Evolutionary conservation across 2,113 vertebrate genomes (phyloP).

Genomic region (Protobothrops mucrosquamatus): DNA sequence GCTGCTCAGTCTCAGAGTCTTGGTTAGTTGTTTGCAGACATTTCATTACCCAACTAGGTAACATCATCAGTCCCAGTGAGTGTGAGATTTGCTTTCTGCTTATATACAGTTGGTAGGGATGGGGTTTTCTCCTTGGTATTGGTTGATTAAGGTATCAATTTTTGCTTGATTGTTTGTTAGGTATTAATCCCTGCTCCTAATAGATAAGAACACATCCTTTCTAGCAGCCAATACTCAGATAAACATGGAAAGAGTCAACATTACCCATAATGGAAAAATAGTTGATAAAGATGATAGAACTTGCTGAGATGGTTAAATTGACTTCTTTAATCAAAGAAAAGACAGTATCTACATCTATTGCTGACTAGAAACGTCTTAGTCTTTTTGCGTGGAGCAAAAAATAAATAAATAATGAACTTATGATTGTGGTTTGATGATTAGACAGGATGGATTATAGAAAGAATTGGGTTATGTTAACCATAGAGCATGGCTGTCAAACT

Average conservation of each 20-base stretch:
- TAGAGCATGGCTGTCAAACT: background rate
- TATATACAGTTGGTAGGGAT: background rate
- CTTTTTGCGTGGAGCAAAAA: background rate
- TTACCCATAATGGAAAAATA: background rate
- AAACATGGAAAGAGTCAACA: background rate
- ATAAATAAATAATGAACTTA: background rate
- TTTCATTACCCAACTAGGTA: background rate
- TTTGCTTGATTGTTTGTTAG: background rate
- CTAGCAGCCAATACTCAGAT: background rate
- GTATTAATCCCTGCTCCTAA: background rate
- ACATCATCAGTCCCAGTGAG: background rate
- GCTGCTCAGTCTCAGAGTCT: conserved; percentile 45
- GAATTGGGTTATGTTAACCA: background rate
- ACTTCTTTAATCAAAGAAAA: background rate
- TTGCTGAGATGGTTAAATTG: background rate
- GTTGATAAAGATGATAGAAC: background rate
- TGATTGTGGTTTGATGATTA: background rate
- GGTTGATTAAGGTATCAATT: background rate
- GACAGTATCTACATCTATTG: background rate
- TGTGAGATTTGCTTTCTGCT: background rate
- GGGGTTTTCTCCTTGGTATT: background rate
- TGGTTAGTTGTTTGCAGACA: no score
- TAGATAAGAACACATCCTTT: background rate
- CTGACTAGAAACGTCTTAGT: background rate
- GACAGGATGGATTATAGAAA: background rate